phyloP scores from a whole-genome alignment of 1,140 invertebrate species.

The Drosophila parvula region DNA sequence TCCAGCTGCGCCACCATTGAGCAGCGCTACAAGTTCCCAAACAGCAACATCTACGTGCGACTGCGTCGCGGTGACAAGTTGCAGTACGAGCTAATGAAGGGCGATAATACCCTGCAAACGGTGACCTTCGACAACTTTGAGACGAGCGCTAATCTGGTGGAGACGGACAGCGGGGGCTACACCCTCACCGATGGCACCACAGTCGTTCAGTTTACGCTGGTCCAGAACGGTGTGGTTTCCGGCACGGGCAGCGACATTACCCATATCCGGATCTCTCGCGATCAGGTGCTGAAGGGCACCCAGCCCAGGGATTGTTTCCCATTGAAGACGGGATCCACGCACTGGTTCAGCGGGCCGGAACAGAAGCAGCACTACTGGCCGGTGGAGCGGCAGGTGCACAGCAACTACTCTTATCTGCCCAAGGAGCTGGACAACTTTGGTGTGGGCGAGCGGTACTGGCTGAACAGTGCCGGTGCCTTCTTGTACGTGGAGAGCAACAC shows the following conservation, averaged over 20 bases:
- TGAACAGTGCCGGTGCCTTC: slow-evolving; percentile 88
- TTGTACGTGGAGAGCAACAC: slow-evolving; percentile 87
- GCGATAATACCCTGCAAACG: slow-evolving; percentile 57
- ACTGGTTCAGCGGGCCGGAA: slow-evolving; percentile 88
- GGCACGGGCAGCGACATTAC: slow-evolving; percentile 52
- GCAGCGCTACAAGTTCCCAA: slow-evolving; percentile 69
- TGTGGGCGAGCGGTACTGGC: slow-evolving; percentile 90
- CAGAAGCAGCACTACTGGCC: slow-evolving; percentile 88
- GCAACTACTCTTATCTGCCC: slow-evolving; percentile 87
- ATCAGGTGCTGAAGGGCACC: slow-evolving; percentile 51
- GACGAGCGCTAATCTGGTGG: slow-evolving; percentile 55
- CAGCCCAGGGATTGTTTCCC: slow-evolving; percentile 74
- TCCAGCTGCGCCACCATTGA: slow-evolving; percentile 56
- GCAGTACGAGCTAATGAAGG: slow-evolving; percentile 75
- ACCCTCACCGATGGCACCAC: slow-evolving; percentile 56
- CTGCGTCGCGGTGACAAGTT: slow-evolving; percentile 61
- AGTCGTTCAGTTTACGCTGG: slow-evolving; percentile 62
- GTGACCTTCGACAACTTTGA: slow-evolving; percentile 75
- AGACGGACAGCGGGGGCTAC: slow-evolving; percentile 46
- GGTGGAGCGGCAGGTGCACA: slow-evolving; percentile 86
- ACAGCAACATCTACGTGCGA: slow-evolving; percentile 72
- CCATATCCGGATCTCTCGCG: slow-evolving; percentile 67
- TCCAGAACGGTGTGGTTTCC: slow-evolving; percentile 37
- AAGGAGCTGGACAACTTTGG: slow-evolving; percentile 88
- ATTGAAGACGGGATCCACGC: slow-evolving; percentile 41